Evolutionary conservation across 2,113 vertebrate genomes (phyloP), one percentile per base, ranked within the genome.

Genomic region (Dipodomys spectabilis): DNA sequence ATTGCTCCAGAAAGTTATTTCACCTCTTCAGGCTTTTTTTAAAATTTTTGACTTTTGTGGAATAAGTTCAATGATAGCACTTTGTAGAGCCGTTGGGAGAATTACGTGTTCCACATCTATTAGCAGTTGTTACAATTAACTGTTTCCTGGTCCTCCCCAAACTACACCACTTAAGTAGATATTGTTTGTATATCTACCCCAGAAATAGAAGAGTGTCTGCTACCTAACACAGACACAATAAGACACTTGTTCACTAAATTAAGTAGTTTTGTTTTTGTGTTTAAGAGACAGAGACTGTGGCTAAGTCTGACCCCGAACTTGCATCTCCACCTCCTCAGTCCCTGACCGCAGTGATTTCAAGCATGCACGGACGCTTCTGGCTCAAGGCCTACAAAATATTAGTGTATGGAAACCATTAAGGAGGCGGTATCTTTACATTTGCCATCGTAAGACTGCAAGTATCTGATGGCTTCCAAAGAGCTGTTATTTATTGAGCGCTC

Each of bases 381-480:
- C 69, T 72, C 32, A 49, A 45, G 23, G 6, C 44, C 23, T 69
- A 9, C 0, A 81, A 39, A 86, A 75, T 72, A 81, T 88, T 49
- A 68, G 35, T n/a, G 2, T 57, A 57, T 28, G 80, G 53, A 80
- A 95, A 75, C 4, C 68, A 27, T 82, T 62, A 67, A 44, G 57
- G 28, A 78, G 16, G 92, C 73, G 45, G 77, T 88, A 78, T 81
- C 92, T 92, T 91, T 57, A 79, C 13, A 18, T 57, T 57, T 57
- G 12, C 53, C 12, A 13, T 81, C 35, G 72, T 91, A 64, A 45
- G 25, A 45, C 45, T 71, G 62, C 49, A 68, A 19, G 45, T 74
- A 60, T 73, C 30, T 13, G 13, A 86, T 95, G 16, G 13, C 72
- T 92, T 75, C 39, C 57, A 87, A 90, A 77, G 74, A 82, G n/a